phyloP scores from a whole-genome alignment of 2,888 invertebrate genomes.

The Gastracanthus pulcherrimus region DNA sequence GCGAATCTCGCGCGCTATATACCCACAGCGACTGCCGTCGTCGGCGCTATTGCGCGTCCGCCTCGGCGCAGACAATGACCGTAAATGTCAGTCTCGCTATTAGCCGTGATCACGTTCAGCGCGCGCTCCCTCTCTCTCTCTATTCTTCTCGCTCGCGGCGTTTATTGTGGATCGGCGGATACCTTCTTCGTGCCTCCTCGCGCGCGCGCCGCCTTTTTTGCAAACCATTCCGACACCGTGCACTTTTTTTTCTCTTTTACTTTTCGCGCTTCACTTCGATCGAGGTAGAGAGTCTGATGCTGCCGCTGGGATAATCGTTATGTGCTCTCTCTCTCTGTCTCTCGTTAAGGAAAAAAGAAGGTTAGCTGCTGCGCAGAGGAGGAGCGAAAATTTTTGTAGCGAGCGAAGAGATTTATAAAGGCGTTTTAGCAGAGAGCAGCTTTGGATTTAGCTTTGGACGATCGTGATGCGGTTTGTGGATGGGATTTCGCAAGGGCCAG shows the following conservation, averaged over 20 bases:
- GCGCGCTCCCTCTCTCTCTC: slow-evolving; percentile 55
- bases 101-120: slow-evolving; percentile 72
- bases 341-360: background rate
- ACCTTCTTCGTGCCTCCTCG: slow-evolving; percentile 14
- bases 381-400: background rate
- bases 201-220: slow-evolving; percentile 12
- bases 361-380: no score
- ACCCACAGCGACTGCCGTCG: no score
- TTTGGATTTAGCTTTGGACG: no score
- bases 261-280: background rate
- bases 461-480: background rate
- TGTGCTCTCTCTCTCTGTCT: background rate
- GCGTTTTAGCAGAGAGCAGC: background rate
- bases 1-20: no score
- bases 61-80: slow-evolving; percentile 71
- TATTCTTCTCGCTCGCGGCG: slow-evolving; percentile 38
- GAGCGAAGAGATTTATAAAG: background rate
- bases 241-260: background rate
- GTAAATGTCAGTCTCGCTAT: slow-evolving; percentile 76
- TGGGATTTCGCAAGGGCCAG: background rate
- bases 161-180: slow-evolving; percentile 10
- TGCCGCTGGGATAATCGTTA: background rate
- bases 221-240: background rate
- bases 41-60: slow-evolving; percentile 41
- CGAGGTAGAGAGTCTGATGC: background rate